Percentiles rank a stretch among this genome's conserved stretches.
These are phyloP conservation scores for Platygyra sinensis DNA, from an alignment of 64 coral and sea anemone species.

Conservation along the genomic window DNA sequence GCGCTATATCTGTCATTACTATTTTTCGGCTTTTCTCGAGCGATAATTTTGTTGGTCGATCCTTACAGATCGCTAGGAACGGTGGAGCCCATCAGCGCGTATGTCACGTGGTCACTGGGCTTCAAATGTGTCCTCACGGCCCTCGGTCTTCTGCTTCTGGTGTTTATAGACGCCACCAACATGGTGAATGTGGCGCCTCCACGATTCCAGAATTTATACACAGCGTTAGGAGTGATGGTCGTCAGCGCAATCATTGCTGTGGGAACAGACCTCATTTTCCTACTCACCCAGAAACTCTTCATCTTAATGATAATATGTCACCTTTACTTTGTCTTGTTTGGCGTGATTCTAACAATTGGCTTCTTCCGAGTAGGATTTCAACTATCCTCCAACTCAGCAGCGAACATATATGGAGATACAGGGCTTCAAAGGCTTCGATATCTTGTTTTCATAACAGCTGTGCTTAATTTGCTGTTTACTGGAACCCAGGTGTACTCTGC, in stretches of 20 bases:
- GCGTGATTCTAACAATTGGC: constrained; percentile 42
- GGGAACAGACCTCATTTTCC: constrained; percentile 19
- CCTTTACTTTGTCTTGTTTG: constrained; percentile 53
- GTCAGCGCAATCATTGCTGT: constrained; percentile 30
- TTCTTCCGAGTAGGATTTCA: constrained; percentile 47
- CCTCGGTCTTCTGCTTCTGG: constrained; percentile 50
- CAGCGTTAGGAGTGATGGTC: constrained; percentile 1
- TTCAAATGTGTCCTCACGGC: constrained; percentile 55
- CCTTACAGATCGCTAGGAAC: constrained; percentile 62
- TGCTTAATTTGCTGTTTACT: constrained; percentile 25
- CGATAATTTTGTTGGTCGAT: constrained; percentile 52
- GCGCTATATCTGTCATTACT: constrained; percentile 15
- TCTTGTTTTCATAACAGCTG: constrained; percentile 34
- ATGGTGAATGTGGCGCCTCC: constrained; percentile 44
- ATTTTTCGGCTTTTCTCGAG: constrained; percentile 47
- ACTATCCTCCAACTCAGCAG: constrained; percentile 37
- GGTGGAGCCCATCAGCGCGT: not conserved
- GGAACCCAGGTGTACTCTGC: constrained; percentile 42
- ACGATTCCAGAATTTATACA: constrained; percentile 64
- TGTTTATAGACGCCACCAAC: constrained; percentile 54
- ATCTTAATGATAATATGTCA: constrained; percentile 53
- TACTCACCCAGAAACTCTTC: not conserved
- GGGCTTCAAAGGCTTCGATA: constrained; percentile 26
- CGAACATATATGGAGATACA: not conserved
- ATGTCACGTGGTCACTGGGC: constrained; percentile 53